Base-by-base conservation (phyloP, 2,888 invertebrate genomes). In the Kuschelorhynchus macadamiae region DNA sequence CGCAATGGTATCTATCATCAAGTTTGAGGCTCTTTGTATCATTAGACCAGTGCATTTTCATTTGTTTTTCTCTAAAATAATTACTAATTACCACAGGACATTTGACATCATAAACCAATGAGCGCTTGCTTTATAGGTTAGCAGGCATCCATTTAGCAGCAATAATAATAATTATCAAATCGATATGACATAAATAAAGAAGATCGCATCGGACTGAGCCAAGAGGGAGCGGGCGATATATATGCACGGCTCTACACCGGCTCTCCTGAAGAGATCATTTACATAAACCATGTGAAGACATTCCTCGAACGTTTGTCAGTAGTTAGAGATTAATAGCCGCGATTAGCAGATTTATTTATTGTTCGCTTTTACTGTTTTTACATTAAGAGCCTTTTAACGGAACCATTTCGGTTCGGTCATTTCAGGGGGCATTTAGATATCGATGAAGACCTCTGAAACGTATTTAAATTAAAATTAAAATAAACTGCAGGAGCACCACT, bases 321-420 rank as follows among this genome's bases (percentile, higher is more conserved):
- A 41, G 60, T 64, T 67, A 59, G 59, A 60, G 68, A 68, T 72
- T 66, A 72, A 72, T 70, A 63, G 63, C 62, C 14, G 59, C 57
- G 72, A 70, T 70, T 67, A 67, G 52, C 64, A 65, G 72, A 72
- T 71, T 72, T 68, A 69, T 71, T 68, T 60, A 70, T 67, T 57
- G 59, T 57, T 63, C 50, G 49, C 30, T 44, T 62, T 55, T 41
- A 47, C 62, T 32, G 57, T 49, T 62, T 42, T 50, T 47, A 67
- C 56, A 20, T 62, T 67, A 42, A 64, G 42, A 42, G 49, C 46
- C 55, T 57, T 36, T 64, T 53, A 62, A 56, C 32, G 21, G 30
- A 57, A 42, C 44, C 57, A 9, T 53, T 33, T 53, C 21, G 39
- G 39, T 41, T 53, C 39, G 53, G 53, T 14, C 9, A 52, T 21